Evolutionary conservation across 2,888 invertebrate species (phyloP).

Genomic region (Noctuana brunneofusca): DNA sequence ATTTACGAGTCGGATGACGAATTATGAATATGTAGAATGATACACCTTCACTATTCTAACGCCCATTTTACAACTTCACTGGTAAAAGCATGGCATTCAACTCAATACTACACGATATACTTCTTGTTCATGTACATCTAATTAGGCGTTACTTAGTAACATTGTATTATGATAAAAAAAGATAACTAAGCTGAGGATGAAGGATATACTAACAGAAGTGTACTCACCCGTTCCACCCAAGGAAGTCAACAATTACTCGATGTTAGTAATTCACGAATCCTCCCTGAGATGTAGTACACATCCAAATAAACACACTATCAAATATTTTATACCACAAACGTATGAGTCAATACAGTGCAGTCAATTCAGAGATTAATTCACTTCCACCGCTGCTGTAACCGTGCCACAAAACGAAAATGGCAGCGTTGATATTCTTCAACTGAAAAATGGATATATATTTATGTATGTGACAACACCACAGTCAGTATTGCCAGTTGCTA

Average conservation of each 20-base stretch:
- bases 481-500: neutral
- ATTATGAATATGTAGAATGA: constrained; percentile 44
- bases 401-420: constrained; percentile 83
- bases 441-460: constrained; percentile 39
- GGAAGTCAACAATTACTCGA: constrained; percentile 67
- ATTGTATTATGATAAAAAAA: neutral
- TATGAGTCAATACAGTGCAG: constrained; percentile 43
- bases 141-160: neutral
- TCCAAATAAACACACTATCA: constrained; percentile 51
- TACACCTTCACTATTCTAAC: constrained; percentile 58
- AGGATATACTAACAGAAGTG: constrained; percentile 58
- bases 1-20: neutral
- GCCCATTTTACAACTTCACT: constrained; percentile 60
- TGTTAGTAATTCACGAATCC: constrained; percentile 52
- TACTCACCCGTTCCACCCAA: constrained; percentile 76
- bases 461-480: constrained; percentile 37
- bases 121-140: neutral
- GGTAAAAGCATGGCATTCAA: neutral
- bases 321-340: constrained; percentile 40
- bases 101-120: neutral
- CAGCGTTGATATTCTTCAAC: constrained; percentile 60
- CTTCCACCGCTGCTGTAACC: constrained; percentile 69
- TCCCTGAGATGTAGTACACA: constrained; percentile 49
- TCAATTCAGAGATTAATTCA: constrained; percentile 54
- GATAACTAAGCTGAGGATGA: constrained; percentile 42